Conservation (phyloP, 1,140 invertebrate genomes). For the Drosophila bocki region DNA sequence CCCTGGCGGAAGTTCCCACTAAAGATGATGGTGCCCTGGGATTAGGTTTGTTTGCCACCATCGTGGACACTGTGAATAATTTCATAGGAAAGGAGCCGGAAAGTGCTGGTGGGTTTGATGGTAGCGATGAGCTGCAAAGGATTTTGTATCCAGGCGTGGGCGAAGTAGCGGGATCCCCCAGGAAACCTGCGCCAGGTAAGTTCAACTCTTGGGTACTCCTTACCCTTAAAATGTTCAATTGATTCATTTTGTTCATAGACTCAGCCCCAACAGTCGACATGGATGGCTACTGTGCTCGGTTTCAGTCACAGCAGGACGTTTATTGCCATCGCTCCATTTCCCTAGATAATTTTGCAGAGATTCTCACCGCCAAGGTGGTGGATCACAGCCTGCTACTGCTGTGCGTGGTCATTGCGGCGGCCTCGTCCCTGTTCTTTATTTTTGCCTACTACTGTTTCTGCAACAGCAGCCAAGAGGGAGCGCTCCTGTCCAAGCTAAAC, state of each 20-base stretch:
- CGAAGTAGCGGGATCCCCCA: background rate
- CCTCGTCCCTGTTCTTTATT: slow-evolving; percentile 89
- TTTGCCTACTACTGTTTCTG: slow-evolving; percentile 92
- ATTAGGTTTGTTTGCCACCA: slow-evolving; percentile 69
- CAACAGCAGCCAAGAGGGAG: slow-evolving; percentile 88
- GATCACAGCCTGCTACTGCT: slow-evolving; percentile 84
- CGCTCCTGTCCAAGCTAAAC: slow-evolving; percentile 88
- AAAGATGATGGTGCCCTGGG: slow-evolving; percentile 52
- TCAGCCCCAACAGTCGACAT: background rate
- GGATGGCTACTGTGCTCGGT: slow-evolving; percentile 54
- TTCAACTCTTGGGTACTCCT: background rate
- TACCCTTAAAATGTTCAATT: background rate
- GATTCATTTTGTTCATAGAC: background rate
- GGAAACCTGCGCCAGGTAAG: slow-evolving; percentile 7
- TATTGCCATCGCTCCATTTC: slow-evolving; percentile 52
- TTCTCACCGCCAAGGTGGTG: slow-evolving; percentile 62
- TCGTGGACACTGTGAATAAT: slow-evolving; percentile 76
- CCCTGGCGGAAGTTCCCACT: slow-evolving; percentile 17
- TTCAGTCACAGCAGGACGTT: background rate
- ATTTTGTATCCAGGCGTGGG: slow-evolving; percentile 55
- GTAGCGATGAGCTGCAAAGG: slow-evolving; percentile 59
- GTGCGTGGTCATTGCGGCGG: slow-evolving; percentile 88
- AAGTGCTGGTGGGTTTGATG: slow-evolving; percentile 9
- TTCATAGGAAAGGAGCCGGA: slow-evolving; percentile 61
- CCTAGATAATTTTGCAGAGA: slow-evolving; percentile 67